A percentile compares a stretch with the other conserved stretches of the same genome.
phyloP scores from a whole-genome alignment of 2,113 vertebrate species.

The Glaucomys volans region DNA sequence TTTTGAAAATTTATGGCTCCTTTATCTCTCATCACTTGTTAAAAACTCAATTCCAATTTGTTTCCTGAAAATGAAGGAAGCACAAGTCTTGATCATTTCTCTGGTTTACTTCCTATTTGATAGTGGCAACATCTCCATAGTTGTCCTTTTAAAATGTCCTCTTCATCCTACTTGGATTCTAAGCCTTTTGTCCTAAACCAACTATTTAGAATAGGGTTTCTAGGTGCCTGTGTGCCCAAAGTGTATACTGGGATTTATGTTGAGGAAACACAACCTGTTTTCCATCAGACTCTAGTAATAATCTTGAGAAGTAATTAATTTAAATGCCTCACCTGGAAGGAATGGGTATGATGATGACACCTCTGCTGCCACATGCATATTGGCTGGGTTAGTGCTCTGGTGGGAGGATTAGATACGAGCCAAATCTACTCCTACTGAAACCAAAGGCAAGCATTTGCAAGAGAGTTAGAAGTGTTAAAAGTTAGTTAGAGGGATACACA shows the following conservation, averaged over 20 bases:
- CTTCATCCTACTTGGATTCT: not conserved
- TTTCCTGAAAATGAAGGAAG: conserved; percentile 33
- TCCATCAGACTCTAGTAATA: conserved; percentile 28
- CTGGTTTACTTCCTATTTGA: not conserved
- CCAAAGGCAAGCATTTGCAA: not conserved
- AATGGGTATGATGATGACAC: not conserved
- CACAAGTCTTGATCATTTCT: not conserved
- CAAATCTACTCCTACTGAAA: not conserved
- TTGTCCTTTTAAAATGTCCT: not conserved
- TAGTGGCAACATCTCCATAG: not conserved
- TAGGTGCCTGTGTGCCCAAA: not conserved
- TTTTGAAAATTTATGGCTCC: conserved; percentile 11
- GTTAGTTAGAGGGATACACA: not conserved
- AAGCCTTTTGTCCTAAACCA: conserved; percentile 2
- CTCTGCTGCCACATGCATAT: not conserved
- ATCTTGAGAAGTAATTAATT: conserved; percentile 33
- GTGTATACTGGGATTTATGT: not conserved
- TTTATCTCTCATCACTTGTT: conserved; percentile 9
- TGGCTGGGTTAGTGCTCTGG: not conserved
- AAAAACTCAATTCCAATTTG: conserved; percentile 33
- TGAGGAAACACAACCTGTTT: not conserved
- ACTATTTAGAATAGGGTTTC: not conserved
- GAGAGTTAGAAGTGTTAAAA: not conserved
- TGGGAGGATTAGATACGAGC: not conserved
- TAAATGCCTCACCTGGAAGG: not conserved